Base-by-base conservation (phyloP, 1,140 invertebrate species). In the Oedothorax gibbosus region DNA sequence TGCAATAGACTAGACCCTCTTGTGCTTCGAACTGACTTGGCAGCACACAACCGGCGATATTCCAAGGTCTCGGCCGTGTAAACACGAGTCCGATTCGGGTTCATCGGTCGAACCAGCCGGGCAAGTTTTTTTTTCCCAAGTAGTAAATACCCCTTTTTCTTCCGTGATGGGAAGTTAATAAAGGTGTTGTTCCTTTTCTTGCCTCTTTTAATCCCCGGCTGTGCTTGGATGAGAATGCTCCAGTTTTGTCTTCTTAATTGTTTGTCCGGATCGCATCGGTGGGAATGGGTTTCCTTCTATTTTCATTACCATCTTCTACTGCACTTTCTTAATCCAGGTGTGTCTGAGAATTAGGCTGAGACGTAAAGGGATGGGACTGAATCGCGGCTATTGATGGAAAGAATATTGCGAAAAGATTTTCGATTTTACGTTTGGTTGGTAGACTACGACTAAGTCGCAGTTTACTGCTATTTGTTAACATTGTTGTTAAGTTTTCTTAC, bases 31-130 rank as follows among this genome's bases (percentile, higher is more conserved):
- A 6, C 60, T 62, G 15, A 62, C 60, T 62, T 62, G 5, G 60
- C 12, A 21, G 64, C 18, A 66, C 49, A 35, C 65, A 21, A 8
- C 65, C 35, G 35, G 35, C 35, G 35, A 35, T 35, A 5, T 35
- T 35, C 35, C 35, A 35, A 35, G 35, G 35, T 35, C 35, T 35
- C 35, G 35, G 35, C 50, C 51, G 9, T 50, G 6, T 49, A 57
- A 9, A 14, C 53, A 21, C 49, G 14, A 14, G 76, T 65, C 62
- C 60, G 62, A 51, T 78, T 51, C 62, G 68, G 35, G 77, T 79
- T 79, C 77, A 79, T 68, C 77, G 77, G 64, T 78, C 76, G 21
- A 12, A 18, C 49, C 53, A 51, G 50, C 20, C 51, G 18, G 64
- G 62, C 77, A 14, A 68, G 77, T 75, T 79, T 68, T 79, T 53